These are phyloP conservation scores for Cantharis rufa DNA, from an alignment of 2,888 invertebrate genomes.

Conservation along the genomic window DNA sequence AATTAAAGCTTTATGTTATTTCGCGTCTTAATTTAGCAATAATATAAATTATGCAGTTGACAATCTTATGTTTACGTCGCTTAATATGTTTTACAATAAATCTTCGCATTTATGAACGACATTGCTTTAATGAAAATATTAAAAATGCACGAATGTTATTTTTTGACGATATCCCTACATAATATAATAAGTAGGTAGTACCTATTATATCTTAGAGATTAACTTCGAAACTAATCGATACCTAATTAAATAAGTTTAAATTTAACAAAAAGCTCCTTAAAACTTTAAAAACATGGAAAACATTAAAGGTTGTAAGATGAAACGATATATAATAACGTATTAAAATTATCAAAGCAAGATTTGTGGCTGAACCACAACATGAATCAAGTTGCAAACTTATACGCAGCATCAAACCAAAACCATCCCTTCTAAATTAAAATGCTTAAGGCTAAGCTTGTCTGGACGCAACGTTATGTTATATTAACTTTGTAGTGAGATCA, in stretches of 20 bases:
- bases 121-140: background rate
- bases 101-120: background rate
- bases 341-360: slow-evolving; percentile 30
- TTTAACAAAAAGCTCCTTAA: slow-evolving; percentile 7
- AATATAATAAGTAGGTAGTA: background rate
- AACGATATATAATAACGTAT: slow-evolving; percentile 6
- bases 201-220: too few species aligned
- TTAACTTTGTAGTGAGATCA: slow-evolving; percentile 30
- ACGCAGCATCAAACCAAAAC: slow-evolving; percentile 23
- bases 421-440: slow-evolving; percentile 29
- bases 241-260: slow-evolving; percentile 21
- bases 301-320: slow-evolving; percentile 2
- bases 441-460: slow-evolving; percentile 29
- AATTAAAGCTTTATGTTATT: slow-evolving; percentile 6
- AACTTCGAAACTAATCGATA: background rate
- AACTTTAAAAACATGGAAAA: slow-evolving; percentile 3
- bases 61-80: background rate
- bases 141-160: background rate
- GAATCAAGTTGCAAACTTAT: slow-evolving; percentile 26
- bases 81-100: background rate
- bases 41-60: background rate
- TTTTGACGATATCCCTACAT: background rate
- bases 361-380: slow-evolving; percentile 24
- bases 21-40: background rate
- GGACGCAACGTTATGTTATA: slow-evolving; percentile 28